These are phyloP conservation scores for Drosophila limbata DNA, from an alignment of 2,888 invertebrate genomes.

Conservation along the genomic window DNA sequence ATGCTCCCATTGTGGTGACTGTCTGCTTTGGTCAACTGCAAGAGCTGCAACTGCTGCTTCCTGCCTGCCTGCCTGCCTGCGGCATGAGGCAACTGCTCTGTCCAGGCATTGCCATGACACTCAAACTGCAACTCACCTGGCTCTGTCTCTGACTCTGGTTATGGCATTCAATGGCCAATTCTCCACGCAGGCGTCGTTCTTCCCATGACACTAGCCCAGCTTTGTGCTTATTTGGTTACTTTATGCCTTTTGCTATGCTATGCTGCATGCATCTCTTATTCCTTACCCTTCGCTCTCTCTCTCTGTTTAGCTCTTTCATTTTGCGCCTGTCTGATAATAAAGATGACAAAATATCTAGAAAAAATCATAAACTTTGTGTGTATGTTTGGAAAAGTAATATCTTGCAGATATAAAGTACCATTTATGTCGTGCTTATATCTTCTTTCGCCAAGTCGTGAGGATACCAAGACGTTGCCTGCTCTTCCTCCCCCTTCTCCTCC, in stretches of 20 bases:
- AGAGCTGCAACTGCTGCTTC: conserved; percentile 54
- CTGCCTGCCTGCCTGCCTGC: conserved; percentile 55
- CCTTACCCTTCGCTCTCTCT: not conserved
- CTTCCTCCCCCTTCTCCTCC: not conserved
- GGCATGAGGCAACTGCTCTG: conserved; percentile 28
- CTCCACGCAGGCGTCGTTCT: conserved; percentile 70
- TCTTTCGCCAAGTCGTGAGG: conserved; percentile 81
- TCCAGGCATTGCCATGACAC: conserved; percentile 63
- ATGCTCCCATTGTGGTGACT: conserved; percentile 76
- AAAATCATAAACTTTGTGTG: conserved; percentile 82
- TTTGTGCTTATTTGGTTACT: conserved; percentile 77
- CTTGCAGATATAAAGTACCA: conserved; percentile 81
- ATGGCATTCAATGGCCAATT: conserved; percentile 72
- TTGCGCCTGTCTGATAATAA: conserved; percentile 73
- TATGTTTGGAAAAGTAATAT: conserved; percentile 82
- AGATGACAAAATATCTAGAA: conserved; percentile 82
- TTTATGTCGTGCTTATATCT: conserved; percentile 82
- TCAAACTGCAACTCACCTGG: conserved; percentile 61
- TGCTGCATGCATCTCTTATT: conserved; percentile 26
- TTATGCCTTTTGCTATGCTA: conserved; percentile 66
- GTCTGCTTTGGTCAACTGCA: conserved; percentile 61
- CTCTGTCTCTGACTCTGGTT: conserved; percentile 12
- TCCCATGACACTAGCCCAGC: conserved; percentile 71
- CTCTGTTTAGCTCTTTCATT: conserved; percentile 16
- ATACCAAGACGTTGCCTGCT: conserved; percentile 48